Base-by-base conservation (phyloP, 2,888 invertebrate genomes). In the Cantharis nigra region DNA sequence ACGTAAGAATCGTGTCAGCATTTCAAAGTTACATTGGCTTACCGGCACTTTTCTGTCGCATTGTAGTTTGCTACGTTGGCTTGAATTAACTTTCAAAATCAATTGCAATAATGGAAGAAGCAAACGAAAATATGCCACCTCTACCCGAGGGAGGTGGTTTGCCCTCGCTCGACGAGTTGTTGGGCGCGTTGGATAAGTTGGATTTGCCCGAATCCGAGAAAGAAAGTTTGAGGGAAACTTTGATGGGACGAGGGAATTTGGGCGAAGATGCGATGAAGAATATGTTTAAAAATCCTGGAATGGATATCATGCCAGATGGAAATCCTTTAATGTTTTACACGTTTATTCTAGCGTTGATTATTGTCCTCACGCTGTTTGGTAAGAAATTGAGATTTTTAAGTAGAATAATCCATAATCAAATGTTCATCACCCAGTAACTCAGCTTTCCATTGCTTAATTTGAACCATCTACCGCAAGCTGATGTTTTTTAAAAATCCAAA, bases 171-270 rank as follows among this genome's bases (percentile, higher is more conserved):
- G 83, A 83, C 71, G 80, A 83, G 70, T 63, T 84, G 73, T 63
- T 83, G 70, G 80, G 81, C 49, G 78, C 82, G 16, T 69, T 85
- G 67, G 78, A 83, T n/a, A 79, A 81, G 62, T 71, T 88, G 11
- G 86, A 88, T 2, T 84, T 94, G 2, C 88, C 90, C 71, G 93
- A 93, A 5, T 92, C 92, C 20, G 91, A 93, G 72, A 92, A 91
- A 80, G 91, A 91, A n/a, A 90, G 89, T 72, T 82, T 94, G 18
- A 90, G 89, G 74, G 88, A 88, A 1, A 89, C 91, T 85, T 83
- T 93, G 70, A 86, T 89, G 0, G 63, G 30, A 10, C 70, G 18
- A 10, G 33, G 65, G 0, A 20, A 65, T 14, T 23, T 71, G 11
- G 49, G 49, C 4, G 71, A 65, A 5, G 73, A 80, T 64, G 74